Evolutionary conservation across 2,797 vertebrate species (phyloP), one percentile per base, ranked within the genome.

Genomic region (Cephalopachus bancanus): DNA sequence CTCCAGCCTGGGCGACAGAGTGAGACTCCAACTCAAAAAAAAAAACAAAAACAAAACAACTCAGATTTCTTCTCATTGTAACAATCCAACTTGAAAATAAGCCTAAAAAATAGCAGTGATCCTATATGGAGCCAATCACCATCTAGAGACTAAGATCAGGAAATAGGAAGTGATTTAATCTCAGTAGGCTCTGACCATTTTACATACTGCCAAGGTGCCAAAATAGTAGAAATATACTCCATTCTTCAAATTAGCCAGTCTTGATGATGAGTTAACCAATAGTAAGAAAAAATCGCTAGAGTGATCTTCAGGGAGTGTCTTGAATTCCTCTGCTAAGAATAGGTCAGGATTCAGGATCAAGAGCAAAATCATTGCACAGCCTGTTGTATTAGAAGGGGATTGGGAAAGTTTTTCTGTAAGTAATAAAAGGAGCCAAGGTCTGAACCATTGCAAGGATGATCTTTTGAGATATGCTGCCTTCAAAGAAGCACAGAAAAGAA

Each of bases 31-130:
- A 44, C 44, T 44, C 44, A 44, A 44, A 44, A 44, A 44, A 44
- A 44, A 5, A 44, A 44, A 3, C 4, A 44, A 5, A 44, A 44
- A 44, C 4, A 44, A 44, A 44, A 4, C 4, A 44, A 89, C 65
- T 86, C 59, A 81, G 30, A 89, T 37, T 88, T 7, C 4, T 92
- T 55, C 37, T 78, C 19, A 71, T 10, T 57, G 30, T 79, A 95
- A 80, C 30, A 79, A 91, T 60, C 26, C 24, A 55, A 49, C 19
- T 74, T 79, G 80, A 92, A 96, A 94, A 89, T 14, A 88, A 95
- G 62, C 51, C 62, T 96, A n/a, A 37, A 60, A 84, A 4, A 75
- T 5, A 30, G 14, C 33, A 57, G 22, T 2, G 65, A 37, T 62
- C 69, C 28, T 76, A n/a, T 12, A 67, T 8, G 51, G 33, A 78